Evolutionary conservation across 1,140 invertebrate species (phyloP).

Genomic region (Psilanteris sp.): DNA sequence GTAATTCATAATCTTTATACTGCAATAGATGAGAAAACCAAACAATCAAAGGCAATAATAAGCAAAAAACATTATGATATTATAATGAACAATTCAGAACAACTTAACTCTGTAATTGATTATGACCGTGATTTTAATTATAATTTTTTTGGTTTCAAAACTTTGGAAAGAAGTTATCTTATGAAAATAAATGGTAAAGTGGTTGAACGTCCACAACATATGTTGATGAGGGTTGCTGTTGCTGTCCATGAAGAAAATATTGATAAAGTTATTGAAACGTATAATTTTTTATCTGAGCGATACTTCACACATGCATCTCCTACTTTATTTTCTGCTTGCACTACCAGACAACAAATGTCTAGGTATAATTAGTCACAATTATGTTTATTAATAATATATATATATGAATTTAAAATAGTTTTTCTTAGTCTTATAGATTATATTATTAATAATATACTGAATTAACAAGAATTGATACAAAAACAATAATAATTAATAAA

Average conservation of each 20-base stretch:
- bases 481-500: too few relatives aligned
- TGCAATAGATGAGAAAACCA: constrained; percentile 85
- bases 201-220: constrained; percentile 97
- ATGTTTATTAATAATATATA: neutral
- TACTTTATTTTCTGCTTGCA: constrained; percentile 97
- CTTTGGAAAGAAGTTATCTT: constrained; percentile 96
- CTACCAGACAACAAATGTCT: constrained; percentile 93
- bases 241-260: constrained; percentile 98
- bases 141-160: constrained; percentile 99
- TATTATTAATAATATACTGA: too few relatives aligned
- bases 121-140: constrained; percentile 98
- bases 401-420: too few relatives aligned
- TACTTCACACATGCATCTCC: constrained; percentile 99
- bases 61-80: constrained; percentile 91
- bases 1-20: constrained; percentile 94
- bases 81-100: constrained; percentile 92
- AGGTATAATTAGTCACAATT: constrained; percentile 77
- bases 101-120: constrained; percentile 96
- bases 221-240: constrained; percentile 98
- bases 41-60: constrained; percentile 88
- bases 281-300: constrained; percentile 96
- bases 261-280: constrained; percentile 96
- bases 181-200: constrained; percentile 96
- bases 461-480: too few relatives aligned
- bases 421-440: too few relatives aligned